These are phyloP conservation scores for Corythornis vintsioides DNA, from an alignment of 2,113 vertebrate genomes.

Conservation along the genomic window DNA sequence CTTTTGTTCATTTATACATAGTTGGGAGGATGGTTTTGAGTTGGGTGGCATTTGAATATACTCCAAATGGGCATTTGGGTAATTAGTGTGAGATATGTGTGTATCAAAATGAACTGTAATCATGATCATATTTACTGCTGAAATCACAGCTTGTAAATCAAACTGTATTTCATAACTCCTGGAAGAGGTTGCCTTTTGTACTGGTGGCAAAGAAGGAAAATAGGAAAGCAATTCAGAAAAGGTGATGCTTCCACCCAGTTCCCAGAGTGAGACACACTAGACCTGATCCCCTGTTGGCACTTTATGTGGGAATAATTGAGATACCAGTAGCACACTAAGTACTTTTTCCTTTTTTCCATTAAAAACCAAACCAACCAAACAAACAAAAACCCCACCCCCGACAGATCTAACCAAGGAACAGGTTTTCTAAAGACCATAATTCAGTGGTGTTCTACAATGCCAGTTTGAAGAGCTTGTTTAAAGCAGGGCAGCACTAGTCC, in stretches of 20 bases:
- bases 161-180: constrained; percentile 11
- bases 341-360: not conserved
- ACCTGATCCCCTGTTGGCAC: not conserved
- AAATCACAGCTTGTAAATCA: constrained; percentile 44
- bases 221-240: not conserved
- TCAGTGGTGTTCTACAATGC: not conserved
- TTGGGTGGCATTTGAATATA: not conserved
- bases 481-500: not conserved
- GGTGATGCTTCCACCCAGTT: constrained; percentile 8
- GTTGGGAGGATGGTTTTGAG: not conserved
- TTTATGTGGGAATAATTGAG: not conserved
- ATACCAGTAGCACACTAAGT: not conserved
- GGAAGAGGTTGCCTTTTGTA: not conserved
- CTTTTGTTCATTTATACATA: not conserved
- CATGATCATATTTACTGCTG: constrained; percentile 24
- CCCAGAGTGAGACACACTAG: not conserved
- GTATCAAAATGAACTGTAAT: constrained; percentile 40
- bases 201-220: not conserved
- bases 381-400: not conserved
- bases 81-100: not conserved
- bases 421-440: constrained; percentile 10
- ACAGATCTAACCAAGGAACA: not conserved
- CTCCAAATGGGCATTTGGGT: not conserved
- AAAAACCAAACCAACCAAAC: not conserved
- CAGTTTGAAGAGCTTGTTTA: not conserved